Base-by-base conservation (phyloP, 2,888 invertebrate genomes). In the Chromoteleia sp. region DNA sequence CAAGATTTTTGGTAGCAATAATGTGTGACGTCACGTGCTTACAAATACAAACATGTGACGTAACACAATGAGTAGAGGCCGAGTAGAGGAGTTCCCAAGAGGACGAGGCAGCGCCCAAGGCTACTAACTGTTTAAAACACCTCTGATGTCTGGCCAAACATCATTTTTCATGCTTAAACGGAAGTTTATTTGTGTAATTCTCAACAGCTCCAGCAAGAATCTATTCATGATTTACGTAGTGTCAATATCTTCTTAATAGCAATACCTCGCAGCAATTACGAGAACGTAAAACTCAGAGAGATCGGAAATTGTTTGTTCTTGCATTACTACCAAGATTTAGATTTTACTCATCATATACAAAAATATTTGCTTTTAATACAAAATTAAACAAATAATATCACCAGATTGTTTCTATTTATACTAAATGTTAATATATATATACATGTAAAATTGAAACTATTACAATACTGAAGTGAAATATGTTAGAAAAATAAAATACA, bases 31-130 rank as follows among this genome's bases (percentile, higher is more conserved):
- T 83, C 85, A 83, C 61, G 68, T 76, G 83, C 78, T 82, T 84
- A 84, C 85, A 86, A 85, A 86, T 83, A 84, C 84, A 77, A 83
- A 58, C 71, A 70, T 48, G 73, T 84, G 85, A 86, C 82, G 85
- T 84, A 86, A 86, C 33, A 43, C 21, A 41, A 12, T 21, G 58
- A 67, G 68, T 25, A 73, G 70, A 82, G 74, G 81, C 83, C 70
- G 63, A 83, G 84, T 79, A 74, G 68, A 83, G 82, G 77, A 79
- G 84, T 68, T 82, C 79, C 80, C 82, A 86, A 81, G 84, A 86
- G 85, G 83, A 85, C 85, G 85, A 85, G 82, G 77, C 70, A 86
- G 81, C 75, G 83, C 85, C 84, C 83, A 80, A 71, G 83, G 86
- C 86, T 73, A 82, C 83, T 78, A 73, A 79, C 83, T 86, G 83